Evolutionary conservation across 2,797 vertebrate genomes (phyloP).

Genomic region (Tympanoctomys barrerae): DNA sequence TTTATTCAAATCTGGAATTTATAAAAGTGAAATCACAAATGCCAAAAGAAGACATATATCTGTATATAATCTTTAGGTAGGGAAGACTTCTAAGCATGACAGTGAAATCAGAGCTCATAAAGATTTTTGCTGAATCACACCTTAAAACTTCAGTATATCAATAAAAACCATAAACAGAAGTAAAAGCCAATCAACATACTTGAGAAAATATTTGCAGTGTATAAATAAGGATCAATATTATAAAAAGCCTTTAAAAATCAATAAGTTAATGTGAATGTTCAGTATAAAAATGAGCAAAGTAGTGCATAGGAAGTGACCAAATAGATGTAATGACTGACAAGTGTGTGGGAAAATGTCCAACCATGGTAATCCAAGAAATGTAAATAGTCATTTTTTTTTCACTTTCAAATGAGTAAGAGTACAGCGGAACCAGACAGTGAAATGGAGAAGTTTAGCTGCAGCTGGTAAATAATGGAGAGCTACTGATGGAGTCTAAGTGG

Average conservation of each 20-base stretch:
- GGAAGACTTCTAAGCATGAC: slow-evolving; percentile 15
- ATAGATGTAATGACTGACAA: background rate
- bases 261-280: slow-evolving; percentile 53
- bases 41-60: slow-evolving; percentile 21
- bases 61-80: slow-evolving; percentile 11
- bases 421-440: background rate
- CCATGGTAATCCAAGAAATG: background rate
- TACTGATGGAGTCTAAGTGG: background rate
- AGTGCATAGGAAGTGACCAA: background rate
- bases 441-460: slow-evolving; percentile 14
- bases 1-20: background rate
- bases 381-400: slow-evolving; percentile 16
- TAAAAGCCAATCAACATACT: slow-evolving; percentile 70
- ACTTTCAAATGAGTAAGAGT: slow-evolving; percentile 31
- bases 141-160: slow-evolving; percentile 62
- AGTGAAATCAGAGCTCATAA: slow-evolving; percentile 59
- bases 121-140: slow-evolving; percentile 51
- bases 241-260: slow-evolving; percentile 67
- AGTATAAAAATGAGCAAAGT: slow-evolving; percentile 44
- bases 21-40: slow-evolving; percentile 3
- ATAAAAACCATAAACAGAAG: slow-evolving; percentile 71
- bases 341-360: background rate
- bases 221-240: slow-evolving; percentile 68
- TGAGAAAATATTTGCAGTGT: slow-evolving; percentile 60
- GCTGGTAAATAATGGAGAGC: background rate